Base-by-base conservation (phyloP, 2,113 vertebrate species). In the Salvelinus fontinalis region DNA sequence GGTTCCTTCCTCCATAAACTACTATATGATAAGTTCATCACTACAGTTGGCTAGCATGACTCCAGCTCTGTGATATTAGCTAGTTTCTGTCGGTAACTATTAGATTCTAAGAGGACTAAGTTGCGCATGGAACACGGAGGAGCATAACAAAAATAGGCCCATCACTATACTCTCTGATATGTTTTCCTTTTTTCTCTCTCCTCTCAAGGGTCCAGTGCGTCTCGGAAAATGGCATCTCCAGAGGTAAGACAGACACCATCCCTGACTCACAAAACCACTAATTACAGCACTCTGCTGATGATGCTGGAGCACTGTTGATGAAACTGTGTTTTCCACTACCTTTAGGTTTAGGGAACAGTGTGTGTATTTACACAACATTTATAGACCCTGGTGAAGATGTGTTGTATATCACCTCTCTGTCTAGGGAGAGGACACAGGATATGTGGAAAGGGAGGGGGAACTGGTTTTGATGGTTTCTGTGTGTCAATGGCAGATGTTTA, bases 221-320 rank as follows among this genome's bases (percentile, higher is more conserved):
- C 89, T 83, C 87, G 91, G 68, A 94, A 92, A 89, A 89, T 92
- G 88, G 88, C 89, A 39, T 83, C 90, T 13, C 77, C 90, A 70
- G 93, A 94, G 92, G 94, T 94, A 88, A 90, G 85, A 11, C 39
- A 12, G 39, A 44, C 39, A 3, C 39, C 39, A 44, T 12, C 39
- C 39, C 39, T 11, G 39, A 39, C 8, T 39, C 39, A 39, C 8
- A 9, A 2, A 39, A 9, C 39, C 39, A 39, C 24, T 18, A 5
- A 29, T 27, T 8, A 29, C 8, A 54, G 14, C 29, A 3, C 24
- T 2, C 39, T 18, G 5, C 4, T 60, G 5, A 71, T 14, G 14
- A 16, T 54, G 51, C 16, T 54, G 51, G 51, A 54, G 16, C 16
- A 5, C 51, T 54, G 51, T 54, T 14, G 5, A 18, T 54, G 14